These are phyloP conservation scores for Linyphia triangularis DNA, from an alignment of 2,888 invertebrate species.

Conservation along the genomic window DNA sequence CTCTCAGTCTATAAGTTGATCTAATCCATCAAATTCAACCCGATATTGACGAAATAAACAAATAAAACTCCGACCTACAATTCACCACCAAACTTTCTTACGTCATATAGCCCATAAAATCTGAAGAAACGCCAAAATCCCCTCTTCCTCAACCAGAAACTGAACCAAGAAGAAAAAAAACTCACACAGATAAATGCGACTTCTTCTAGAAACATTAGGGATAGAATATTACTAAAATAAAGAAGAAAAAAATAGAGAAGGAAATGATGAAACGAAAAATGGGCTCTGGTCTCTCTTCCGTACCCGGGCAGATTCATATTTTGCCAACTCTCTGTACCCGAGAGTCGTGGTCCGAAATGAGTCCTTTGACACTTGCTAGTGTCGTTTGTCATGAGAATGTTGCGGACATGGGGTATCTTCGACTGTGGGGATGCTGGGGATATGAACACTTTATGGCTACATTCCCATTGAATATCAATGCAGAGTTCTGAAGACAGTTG, in stretches of 20 bases:
- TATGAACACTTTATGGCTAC: neutral
- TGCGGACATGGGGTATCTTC: slow-evolving; percentile 4
- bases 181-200: slow-evolving; percentile 42
- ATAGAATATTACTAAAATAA: slow-evolving; percentile 40
- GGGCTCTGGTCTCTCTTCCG: neutral
- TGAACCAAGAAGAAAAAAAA: neutral
- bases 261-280: slow-evolving; percentile 39
- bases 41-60: neutral
- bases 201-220: slow-evolving; percentile 53
- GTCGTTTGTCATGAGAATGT: slow-evolving; percentile 49
- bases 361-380: slow-evolving; percentile 51
- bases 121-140: slow-evolving; percentile 1
- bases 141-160: neutral
- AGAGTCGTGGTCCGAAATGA: slow-evolving; percentile 27
- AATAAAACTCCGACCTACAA: neutral
- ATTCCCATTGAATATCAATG: neutral
- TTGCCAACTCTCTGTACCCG: neutral
- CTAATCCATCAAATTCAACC: neutral
- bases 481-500: neutral
- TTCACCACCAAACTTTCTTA: neutral
- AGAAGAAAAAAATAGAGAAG: slow-evolving; percentile 13
- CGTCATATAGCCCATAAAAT: neutral
- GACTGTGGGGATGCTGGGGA: neutral
- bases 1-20: neutral
- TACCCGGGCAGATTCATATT: slow-evolving; percentile 28